Percentiles rank a stretch among this genome's conserved stretches.
These are phyloP conservation scores for Glandiceps talaboti DNA, from an alignment of 53 echinoderm and acorn worm genomes.

Conservation along the genomic window DNA sequence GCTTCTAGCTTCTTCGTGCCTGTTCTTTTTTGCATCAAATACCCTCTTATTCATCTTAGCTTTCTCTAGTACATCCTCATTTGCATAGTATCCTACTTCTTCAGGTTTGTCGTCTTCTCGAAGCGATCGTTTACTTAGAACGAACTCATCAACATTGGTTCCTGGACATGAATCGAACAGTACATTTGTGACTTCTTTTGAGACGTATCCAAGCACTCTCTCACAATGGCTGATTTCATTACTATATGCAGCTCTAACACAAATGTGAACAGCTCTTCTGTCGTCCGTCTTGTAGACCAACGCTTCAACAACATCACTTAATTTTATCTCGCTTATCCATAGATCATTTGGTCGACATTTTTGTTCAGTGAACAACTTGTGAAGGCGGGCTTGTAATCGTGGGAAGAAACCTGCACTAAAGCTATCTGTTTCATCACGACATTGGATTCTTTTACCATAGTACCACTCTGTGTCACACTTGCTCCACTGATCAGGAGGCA, in stretches of 20 bases:
- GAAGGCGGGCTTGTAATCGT: constrained; percentile 24
- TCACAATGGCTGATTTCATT: constrained; percentile 21
- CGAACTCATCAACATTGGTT: not conserved
- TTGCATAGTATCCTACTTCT: not conserved
- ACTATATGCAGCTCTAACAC: constrained; percentile 22
- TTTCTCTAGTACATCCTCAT: not conserved
- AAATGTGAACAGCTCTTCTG: constrained; percentile 28
- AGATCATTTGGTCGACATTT: constrained; percentile 2
- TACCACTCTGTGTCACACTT: constrained; percentile 8
- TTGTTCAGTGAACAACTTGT: constrained; percentile 21
- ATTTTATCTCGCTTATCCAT: constrained; percentile 19
- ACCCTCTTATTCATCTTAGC: not conserved
- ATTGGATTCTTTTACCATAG: constrained; percentile 34
- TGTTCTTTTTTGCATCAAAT: too few relatives aligned
- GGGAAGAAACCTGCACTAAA: constrained; percentile 32
- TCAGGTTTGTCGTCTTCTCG: not conserved
- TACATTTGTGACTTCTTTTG: not conserved
- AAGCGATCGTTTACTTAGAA: not conserved
- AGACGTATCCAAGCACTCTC: constrained; percentile 14
- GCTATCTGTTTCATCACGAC: constrained; percentile 30
- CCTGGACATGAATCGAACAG: not conserved
- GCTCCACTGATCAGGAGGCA: constrained; percentile 24
- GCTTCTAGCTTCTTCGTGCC: too few relatives aligned
- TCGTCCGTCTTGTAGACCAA: constrained; percentile 20
- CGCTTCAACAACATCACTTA: constrained; percentile 24